phyloP scores from a whole-genome alignment of 1,140 invertebrate genomes.

The Epicauta chinensis region DNA sequence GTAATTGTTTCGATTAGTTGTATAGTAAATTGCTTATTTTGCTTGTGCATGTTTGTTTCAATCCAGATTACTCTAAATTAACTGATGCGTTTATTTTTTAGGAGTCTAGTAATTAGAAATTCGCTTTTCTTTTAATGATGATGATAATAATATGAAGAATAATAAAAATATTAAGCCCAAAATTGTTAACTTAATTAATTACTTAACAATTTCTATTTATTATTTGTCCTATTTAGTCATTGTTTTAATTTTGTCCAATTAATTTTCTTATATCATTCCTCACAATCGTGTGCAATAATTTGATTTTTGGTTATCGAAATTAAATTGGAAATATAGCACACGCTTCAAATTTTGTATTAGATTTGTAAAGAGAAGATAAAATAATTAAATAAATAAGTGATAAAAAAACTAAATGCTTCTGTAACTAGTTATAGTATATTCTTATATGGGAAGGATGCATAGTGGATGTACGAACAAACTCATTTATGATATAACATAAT shows the following conservation, averaged over 20 bases:
- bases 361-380: too few relatives aligned
- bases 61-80: too few relatives aligned
- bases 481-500: not conserved
- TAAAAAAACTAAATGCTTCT: slow-evolving; percentile 6
- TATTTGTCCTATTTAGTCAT: not conserved
- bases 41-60: too few relatives aligned
- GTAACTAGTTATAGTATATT: slow-evolving; percentile 14
- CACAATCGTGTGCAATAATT: not conserved
- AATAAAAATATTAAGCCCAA: not conserved
- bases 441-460: slow-evolving; percentile 15
- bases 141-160: not conserved
- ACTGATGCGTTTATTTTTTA: not conserved
- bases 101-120: not conserved
- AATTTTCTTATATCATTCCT: slow-evolving; percentile 6
- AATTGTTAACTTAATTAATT: slow-evolving; percentile 6
- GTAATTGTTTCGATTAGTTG: slow-evolving; percentile 2
- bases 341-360: not conserved
- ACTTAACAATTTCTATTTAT: not conserved
- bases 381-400: not conserved
- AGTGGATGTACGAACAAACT: not conserved
- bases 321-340: not conserved
- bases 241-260: not conserved
- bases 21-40: not conserved
- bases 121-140: not conserved
- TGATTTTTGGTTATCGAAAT: not conserved